A percentile compares a stretch with the other conserved stretches of the same genome.
These are phyloP conservation scores for Halcyon senegalensis DNA, from an alignment of 2,113 vertebrate species.

Conservation along the genomic window DNA sequence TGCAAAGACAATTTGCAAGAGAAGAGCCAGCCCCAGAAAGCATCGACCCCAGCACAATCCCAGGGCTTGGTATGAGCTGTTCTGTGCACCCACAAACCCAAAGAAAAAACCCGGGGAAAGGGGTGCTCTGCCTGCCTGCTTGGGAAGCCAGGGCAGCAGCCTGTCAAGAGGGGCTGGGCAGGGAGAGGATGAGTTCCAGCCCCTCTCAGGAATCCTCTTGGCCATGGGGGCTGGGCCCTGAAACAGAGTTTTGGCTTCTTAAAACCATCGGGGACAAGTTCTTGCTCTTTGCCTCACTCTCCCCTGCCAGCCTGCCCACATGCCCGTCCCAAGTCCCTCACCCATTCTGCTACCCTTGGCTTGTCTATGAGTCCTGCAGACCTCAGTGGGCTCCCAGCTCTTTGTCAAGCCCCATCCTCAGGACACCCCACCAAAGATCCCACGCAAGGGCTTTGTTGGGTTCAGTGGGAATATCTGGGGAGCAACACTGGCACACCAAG, in stretches of 20 bases:
- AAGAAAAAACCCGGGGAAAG: neutral
- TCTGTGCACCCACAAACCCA: neutral
- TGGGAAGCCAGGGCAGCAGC: neutral
- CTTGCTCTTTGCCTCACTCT: neutral
- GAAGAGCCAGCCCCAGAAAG: neutral
- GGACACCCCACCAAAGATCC: neutral
- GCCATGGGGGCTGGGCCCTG: neutral
- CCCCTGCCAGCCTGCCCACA: neutral
- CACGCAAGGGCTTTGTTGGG: neutral
- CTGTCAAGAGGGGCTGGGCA: neutral
- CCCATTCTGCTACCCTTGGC: neutral
- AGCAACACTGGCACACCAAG: neutral
- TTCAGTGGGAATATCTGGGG: neutral
- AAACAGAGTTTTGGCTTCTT: neutral
- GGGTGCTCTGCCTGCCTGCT: neutral
- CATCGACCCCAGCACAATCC: neutral
- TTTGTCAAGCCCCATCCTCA: neutral
- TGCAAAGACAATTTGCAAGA: neutral
- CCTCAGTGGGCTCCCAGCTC: neutral
- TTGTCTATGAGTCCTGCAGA: neutral
- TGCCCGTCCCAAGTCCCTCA: rapidly evolving
- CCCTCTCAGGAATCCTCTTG: neutral
- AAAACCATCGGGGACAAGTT: neutral
- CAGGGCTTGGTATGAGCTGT: neutral
- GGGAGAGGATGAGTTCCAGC: neutral